Percentiles rank a stretch among this genome's conserved stretches.
phyloP scores from a whole-genome alignment of 2,113 vertebrate species.

The Strix aluco region DNA sequence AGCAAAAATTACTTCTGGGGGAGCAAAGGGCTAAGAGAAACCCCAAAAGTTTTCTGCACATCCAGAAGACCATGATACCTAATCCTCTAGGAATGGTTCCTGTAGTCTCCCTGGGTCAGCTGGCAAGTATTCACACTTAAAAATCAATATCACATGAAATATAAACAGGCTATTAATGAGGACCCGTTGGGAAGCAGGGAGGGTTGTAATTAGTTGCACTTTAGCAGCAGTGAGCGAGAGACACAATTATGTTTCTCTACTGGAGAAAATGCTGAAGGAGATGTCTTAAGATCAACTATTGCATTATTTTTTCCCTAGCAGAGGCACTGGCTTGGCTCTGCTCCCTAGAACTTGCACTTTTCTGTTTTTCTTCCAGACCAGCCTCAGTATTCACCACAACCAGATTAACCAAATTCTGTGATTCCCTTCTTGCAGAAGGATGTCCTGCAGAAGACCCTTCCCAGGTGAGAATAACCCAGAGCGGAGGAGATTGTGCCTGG shows the following conservation, averaged over 20 bases:
- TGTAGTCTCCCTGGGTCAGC: neutral
- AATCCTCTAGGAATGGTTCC: neutral
- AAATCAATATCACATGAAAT: constrained; percentile 35
- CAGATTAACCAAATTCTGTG: neutral
- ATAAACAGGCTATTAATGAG: constrained; percentile 28
- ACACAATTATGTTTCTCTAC: neutral
- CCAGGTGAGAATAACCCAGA: neutral
- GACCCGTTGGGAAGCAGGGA: constrained; percentile 17
- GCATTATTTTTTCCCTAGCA: neutral
- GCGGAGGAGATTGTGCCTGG: neutral
- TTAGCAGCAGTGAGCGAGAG: neutral
- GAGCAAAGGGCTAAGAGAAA: neutral
- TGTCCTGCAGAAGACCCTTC: neutral
- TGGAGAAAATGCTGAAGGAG: constrained; percentile 1
- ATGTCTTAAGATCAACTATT: neutral
- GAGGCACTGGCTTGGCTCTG: neutral
- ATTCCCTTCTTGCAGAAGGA: neutral
- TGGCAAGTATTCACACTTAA: neutral
- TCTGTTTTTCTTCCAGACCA: neutral
- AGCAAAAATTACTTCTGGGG: neutral
- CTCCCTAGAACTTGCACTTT: neutral
- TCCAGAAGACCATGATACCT: neutral
- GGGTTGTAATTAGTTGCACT: constrained; percentile 30
- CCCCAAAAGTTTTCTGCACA: neutral
- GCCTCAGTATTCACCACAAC: neutral